Percentiles rank a stretch among this genome's conserved stretches.
Conservation (phyloP, 2,888 invertebrate species). For the Erpobdella octoculata region DNA sequence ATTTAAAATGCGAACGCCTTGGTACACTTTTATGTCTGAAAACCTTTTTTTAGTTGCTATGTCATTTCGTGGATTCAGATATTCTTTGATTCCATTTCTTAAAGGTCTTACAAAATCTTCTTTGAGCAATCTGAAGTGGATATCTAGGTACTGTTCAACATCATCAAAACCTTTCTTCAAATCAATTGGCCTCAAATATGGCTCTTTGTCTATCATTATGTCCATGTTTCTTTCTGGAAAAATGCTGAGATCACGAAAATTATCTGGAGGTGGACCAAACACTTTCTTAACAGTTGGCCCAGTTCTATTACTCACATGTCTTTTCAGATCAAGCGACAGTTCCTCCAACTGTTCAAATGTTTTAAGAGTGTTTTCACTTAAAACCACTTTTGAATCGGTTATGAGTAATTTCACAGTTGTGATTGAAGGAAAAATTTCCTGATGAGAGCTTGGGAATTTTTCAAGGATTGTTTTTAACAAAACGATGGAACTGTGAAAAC, state of each 20-base stretch:
- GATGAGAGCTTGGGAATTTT: neutral
- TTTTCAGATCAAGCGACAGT: neutral
- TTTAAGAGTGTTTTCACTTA: neutral
- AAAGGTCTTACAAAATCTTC: constrained; percentile 73
- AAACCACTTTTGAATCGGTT: too few species aligned
- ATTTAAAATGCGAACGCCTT: constrained; percentile 39
- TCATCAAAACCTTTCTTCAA: constrained; percentile 60
- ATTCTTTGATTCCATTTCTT: constrained; percentile 60
- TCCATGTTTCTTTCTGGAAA: constrained; percentile 47
- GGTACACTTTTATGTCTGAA: constrained; percentile 40
- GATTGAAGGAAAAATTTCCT: neutral
- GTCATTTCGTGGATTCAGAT: constrained; percentile 8
- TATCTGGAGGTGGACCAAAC: neutral
- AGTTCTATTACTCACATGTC: neutral
- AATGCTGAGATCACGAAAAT: constrained; percentile 48
- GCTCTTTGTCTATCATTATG: constrained; percentile 42
- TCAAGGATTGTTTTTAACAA: neutral
- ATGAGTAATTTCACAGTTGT: neutral
- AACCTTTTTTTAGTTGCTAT: constrained; percentile 6
- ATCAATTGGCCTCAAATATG: constrained; percentile 59
- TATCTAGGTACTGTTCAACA: constrained; percentile 65
- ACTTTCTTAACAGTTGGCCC: neutral
- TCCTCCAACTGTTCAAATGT: neutral
- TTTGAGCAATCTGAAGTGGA: constrained; percentile 69
- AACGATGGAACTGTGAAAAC: neutral